Evolutionary conservation across 2,888 invertebrate species (phyloP).

Genomic region (Neria commutata): DNA sequence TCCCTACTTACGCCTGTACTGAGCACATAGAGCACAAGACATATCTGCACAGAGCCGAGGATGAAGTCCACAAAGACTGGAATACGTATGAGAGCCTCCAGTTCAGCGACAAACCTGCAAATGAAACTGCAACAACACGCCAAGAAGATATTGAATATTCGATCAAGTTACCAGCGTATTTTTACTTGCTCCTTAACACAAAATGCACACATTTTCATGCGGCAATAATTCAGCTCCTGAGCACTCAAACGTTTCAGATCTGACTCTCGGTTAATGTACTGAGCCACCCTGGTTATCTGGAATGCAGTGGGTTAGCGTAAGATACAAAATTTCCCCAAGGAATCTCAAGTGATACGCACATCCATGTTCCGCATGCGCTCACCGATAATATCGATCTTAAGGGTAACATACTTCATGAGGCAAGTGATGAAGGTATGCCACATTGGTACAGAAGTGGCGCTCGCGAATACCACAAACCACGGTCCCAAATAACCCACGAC

Average conservation of each 20-base stretch:
- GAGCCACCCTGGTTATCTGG: constrained; percentile 30
- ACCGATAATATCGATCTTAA: constrained; percentile 43
- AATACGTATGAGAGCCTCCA: constrained; percentile 40
- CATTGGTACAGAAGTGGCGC: constrained; percentile 44
- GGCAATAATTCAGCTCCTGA: constrained; percentile 33
- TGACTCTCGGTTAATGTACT: not conserved
- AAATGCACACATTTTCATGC: constrained; percentile 35
- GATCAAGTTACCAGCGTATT: constrained; percentile 37
- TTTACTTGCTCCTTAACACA: constrained; percentile 42
- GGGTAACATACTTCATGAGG: constrained; percentile 46
- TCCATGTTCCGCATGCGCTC: constrained; percentile 44
- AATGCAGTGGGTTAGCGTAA: not conserved
- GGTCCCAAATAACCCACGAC: constrained; percentile 43
- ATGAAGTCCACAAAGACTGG: constrained; percentile 53
- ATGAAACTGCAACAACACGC: too few species aligned
- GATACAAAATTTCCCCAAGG: too few species aligned
- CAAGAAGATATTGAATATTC: too few species aligned
- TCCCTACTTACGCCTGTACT: constrained; percentile 40
- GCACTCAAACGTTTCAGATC: not conserved
- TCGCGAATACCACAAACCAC: constrained; percentile 41
- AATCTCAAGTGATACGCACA: too few species aligned
- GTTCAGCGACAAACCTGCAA: constrained; percentile 34
- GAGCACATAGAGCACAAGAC: constrained; percentile 49
- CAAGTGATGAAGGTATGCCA: constrained; percentile 53
- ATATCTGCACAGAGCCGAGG: constrained; percentile 49